Evolutionary conservation across 1,140 invertebrate genomes (phyloP), one percentile per base, ranked within the genome.

Genomic region (Anagrus nilaparvatae): DNA sequence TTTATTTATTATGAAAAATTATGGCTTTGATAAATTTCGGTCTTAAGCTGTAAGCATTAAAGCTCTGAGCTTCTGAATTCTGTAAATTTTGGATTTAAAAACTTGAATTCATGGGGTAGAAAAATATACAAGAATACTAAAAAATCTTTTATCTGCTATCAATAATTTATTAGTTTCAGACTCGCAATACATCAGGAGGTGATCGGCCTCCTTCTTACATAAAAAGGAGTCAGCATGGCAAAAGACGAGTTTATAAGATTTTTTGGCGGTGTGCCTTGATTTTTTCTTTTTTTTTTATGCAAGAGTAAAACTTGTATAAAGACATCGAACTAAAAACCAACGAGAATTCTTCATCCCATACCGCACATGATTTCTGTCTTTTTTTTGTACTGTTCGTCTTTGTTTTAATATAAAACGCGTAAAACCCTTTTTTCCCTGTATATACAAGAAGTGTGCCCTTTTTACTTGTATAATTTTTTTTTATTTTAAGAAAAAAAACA

Each of bases 161-260:
- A n/a, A n/a, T n/a, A n/a, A n/a, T n/a, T n/a, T n/a, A n/a, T n/a
- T n/a, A n/a, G n/a, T n/a, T n/a, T n/a, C n/a, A n/a, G 50, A 37
- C 51, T 41, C 30, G 25, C 14, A 3, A 12, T 21, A 24, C 14
- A 18, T 19, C 18, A 19, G 53, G 56, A 64, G 65, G 65, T 67
- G 63, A 68, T 68, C 60, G 61, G 60, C 63, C 63, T 67, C 54
- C 54, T 43, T 43, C 43, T 46, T 28, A 12, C 43, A 27, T 24
- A 48, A 55, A 55, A 54, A 56, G 52, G 56, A 66, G 60, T 61
- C 59, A 56, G 46, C 52, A 52, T 55, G 58, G 48, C 61, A 62
- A n/a, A n/a, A 58, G 65, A 68, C 65, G 64, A 66, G 64, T 68
- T 68, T 67, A 68, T 67, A 64, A 62, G 65, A 68, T 68, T 68